Evolutionary conservation across 2,797 vertebrate genomes (phyloP).

Genomic region (Silurus lanzhouensis): DNA sequence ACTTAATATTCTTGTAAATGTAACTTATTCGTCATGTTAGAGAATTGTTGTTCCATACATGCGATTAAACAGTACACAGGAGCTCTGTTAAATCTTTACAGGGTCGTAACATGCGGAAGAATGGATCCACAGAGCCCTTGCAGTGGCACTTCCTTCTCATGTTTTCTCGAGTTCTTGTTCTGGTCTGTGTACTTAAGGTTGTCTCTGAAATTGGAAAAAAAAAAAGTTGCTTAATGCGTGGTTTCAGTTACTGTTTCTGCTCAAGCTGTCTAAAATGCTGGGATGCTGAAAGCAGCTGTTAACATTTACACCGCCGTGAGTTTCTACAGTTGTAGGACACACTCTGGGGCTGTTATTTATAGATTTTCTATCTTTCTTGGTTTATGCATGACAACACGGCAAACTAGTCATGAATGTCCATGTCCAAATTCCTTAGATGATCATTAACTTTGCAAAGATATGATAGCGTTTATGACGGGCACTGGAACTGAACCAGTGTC

Average conservation of each 20-base stretch:
- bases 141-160: background rate
- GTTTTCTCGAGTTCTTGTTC: slow-evolving; percentile 33
- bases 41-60: background rate
- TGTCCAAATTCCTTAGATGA: slow-evolving; percentile 37
- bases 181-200: background rate
- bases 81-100: background rate
- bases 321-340: background rate
- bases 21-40: slow-evolving; percentile 32
- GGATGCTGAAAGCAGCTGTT: background rate
- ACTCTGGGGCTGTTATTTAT: background rate
- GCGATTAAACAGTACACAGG: slow-evolving; percentile 2
- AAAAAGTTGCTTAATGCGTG: background rate
- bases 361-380: background rate
- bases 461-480: slow-evolving; percentile 15
- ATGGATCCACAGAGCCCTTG: background rate
- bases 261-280: background rate
- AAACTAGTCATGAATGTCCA: slow-evolving; percentile 12
- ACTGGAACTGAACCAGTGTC: background rate
- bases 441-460: slow-evolving; percentile 42
- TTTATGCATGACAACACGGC: slow-evolving; percentile 17
- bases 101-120: background rate
- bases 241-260: background rate
- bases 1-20: slow-evolving; percentile 12
- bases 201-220: background rate
- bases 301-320: background rate